Base-by-base conservation (phyloP, 2,797 vertebrate genomes). In the Eptatretus atami region DNA sequence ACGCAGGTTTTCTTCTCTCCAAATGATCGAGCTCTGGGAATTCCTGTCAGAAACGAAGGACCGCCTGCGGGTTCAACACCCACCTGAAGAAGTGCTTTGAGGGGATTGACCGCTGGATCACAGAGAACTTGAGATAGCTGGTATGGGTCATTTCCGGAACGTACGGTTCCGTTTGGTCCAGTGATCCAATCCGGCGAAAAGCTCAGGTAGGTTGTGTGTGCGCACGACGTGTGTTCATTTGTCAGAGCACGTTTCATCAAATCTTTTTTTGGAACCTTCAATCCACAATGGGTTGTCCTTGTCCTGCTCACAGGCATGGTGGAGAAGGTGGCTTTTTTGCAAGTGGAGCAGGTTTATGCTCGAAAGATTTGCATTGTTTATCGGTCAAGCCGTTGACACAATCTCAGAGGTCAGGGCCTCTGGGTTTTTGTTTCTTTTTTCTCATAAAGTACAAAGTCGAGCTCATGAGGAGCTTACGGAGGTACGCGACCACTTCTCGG, bases 71-170 rank as follows among this genome's bases (percentile, higher is more conserved):
- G 86, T 95, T 12, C 86, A 93, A 67, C 84, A 84, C 1, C 84
- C 92, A 69, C 73, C 90, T 57, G n/a, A 92, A 87, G 73, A 93
- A 90, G 69, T 95, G 87, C 72, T 95, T 95, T 68, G 82, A 93
- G 73, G 86, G 85, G 65, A 92, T 92, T 1, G 79, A 81, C 65
- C 82, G 78, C 67, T 76, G 94, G 68, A 76, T 93, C 70, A 83
- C 75, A 0, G 67, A 79, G 11, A 69, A 73, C 57, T 60, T 83
- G 72, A 77, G 66, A 87, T 94, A 6, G 12, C 67, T 6, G 83
- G 85, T 68, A 88, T 93, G 80, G 80, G 85, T 72, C 90, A 84
- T 72, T 90, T 83, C 1, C 84, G 90, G 74, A 79, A 80, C 65
- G 88, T 76, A 70, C 63, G 0, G 76, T 94, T 52, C 78, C 80